Evolutionary conservation across 2,113 vertebrate species (phyloP).

Genomic region (Pithys albifrons): DNA sequence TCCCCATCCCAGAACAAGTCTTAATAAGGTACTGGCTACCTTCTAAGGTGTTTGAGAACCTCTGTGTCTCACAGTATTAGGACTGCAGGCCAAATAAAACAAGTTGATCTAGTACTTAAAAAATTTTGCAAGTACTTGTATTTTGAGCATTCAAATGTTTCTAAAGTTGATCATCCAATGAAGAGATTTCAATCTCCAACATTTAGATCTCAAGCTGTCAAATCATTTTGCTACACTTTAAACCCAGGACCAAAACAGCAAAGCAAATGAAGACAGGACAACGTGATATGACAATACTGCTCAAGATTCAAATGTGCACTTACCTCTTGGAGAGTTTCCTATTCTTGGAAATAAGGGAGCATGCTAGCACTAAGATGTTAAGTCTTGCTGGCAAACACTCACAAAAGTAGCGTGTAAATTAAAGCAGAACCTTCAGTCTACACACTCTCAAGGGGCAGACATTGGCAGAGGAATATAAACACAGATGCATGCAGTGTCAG

Average conservation of each 20-base stretch:
- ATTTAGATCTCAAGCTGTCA: neutral
- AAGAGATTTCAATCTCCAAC: neutral
- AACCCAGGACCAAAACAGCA: constrained; percentile 39
- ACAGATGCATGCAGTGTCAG: constrained; percentile 28
- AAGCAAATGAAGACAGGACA: constrained; percentile 38
- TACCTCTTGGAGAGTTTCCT: constrained; percentile 1
- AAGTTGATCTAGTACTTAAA: neutral
- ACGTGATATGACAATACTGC: neutral
- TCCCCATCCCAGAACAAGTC: neutral
- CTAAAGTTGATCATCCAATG: neutral
- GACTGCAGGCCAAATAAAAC: neutral
- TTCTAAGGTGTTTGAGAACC: constrained; percentile 64
- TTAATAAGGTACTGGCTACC: neutral
- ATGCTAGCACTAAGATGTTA: neutral
- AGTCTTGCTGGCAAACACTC: constrained; percentile 26
- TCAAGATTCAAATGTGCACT: neutral
- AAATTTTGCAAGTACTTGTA: neutral
- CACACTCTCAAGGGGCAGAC: neutral
- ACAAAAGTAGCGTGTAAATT: constrained; percentile 25
- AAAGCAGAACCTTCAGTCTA: constrained; percentile 36
- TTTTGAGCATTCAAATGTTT: neutral
- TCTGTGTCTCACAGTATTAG: neutral
- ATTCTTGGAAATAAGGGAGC: neutral
- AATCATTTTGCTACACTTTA: neutral
- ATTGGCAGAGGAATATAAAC: neutral